Evolutionary conservation across 2,797 vertebrate species (phyloP).

Genomic region (Gadopsis bispinosus): DNA sequence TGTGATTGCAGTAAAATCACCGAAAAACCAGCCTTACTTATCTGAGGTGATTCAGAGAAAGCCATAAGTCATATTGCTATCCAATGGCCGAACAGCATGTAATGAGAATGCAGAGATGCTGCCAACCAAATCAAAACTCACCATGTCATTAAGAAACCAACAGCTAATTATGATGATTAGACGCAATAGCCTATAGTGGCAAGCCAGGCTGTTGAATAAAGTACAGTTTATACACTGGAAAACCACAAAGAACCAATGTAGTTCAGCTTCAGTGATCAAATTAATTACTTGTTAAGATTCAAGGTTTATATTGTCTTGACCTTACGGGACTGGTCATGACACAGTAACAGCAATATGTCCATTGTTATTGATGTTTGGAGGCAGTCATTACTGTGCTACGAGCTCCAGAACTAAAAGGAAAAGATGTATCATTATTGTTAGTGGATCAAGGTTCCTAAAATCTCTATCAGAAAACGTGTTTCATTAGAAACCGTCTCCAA

Average conservation of each 20-base stretch:
- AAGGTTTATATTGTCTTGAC: conserved; percentile 10
- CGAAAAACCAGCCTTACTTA: conserved; percentile 9
- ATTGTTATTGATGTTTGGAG: conserved; percentile 40
- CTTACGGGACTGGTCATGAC: conserved; percentile 1
- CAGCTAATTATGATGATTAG: conserved; percentile 56
- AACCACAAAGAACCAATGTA: conserved; percentile 7
- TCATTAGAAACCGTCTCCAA: conserved; percentile 47
- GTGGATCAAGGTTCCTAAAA: neutral
- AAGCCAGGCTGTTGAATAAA: conserved; percentile 33
- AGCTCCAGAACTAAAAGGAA: conserved; percentile 34
- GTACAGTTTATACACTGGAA: conserved; percentile 18
- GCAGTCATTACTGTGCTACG: conserved; percentile 38
- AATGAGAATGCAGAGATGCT: conserved; percentile 37
- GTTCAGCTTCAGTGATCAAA: conserved; percentile 21
- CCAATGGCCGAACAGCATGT: conserved; percentile 19
- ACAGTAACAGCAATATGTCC: conserved; percentile 7
- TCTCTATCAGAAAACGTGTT: conserved; percentile 25
- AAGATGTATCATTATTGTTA: conserved; percentile 43
- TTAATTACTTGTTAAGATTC: conserved; percentile 14
- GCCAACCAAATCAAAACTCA: conserved; percentile 35
- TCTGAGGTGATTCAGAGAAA: conserved; percentile 13
- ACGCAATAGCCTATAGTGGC: conserved; percentile 8
- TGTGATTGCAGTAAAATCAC: conserved; percentile 12
- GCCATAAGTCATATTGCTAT: conserved; percentile 17
- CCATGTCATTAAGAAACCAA: conserved; percentile 36